Evolutionary conservation across 2,113 vertebrate genomes (phyloP), one percentile per base, ranked within the genome.

Genomic region (Periophthalmodon schlosseri): DNA sequence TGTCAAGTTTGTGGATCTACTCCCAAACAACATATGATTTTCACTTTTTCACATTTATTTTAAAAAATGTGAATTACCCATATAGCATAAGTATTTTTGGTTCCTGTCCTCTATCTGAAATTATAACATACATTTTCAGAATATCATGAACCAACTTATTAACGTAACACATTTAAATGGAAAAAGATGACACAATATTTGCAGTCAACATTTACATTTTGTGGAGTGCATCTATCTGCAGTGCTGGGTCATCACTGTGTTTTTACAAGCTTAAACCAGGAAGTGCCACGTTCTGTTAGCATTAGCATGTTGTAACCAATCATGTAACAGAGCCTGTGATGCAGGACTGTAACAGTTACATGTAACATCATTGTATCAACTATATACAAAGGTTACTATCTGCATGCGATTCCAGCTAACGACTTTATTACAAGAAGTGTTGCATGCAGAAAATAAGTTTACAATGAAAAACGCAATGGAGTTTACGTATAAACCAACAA

Each of bases 171-270:
- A 44, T 44, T 44, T 44, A 11, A 44, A 44, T 44, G 39, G 39
- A 44, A 44, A 44, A 10, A 44, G 39, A 39, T 9, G 5, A 9
- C 8, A 39, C 36, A 7, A 39, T 39, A 54, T 54, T 20, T n/a
- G 18, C 18, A 54, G 50, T 20, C 5, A 20, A 52, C 50, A 54
- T 54, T 54, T 44, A 44, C 2, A 10, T 11, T 44, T 2, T 44
- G 8, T 44, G 39, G 39, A 44, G 39, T 44, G 80, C 12, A 33
- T 78, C 64, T 69, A 68, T 79, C 77, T 76, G 71, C 68, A 61
- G 76, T 69, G 58, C 76, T 73, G 75, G 74, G 64, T 84, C 66
- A 74, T 82, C 83, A 87, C 87, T 88, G 86, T 89, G 85, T 77
- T 63, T 56, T 74, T 85, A 69, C n/a, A 75, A 58, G 50, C 52